Evolutionary conservation across 2,113 vertebrate species (phyloP).

Genomic region (Cariama cristata): DNA sequence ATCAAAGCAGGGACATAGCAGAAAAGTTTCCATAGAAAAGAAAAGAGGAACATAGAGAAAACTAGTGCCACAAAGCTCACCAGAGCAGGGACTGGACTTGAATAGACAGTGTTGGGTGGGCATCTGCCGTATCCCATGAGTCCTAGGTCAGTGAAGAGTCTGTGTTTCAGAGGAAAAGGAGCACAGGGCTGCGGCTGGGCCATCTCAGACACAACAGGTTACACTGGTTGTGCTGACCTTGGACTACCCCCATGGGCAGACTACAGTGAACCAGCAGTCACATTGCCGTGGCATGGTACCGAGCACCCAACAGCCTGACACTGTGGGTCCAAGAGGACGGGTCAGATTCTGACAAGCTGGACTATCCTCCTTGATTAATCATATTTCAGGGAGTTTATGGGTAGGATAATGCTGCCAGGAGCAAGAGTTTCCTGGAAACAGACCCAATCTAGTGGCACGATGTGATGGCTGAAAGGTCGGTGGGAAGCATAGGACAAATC

Average conservation of each 20-base stretch:
- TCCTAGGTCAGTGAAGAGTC: not conserved
- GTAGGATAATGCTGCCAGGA: not conserved
- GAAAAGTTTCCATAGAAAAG: not conserved
- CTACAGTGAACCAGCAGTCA: not conserved
- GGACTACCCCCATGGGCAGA: not conserved
- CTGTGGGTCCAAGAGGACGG: not conserved
- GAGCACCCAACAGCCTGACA: not conserved
- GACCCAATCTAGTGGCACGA: no score
- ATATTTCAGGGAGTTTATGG: not conserved
- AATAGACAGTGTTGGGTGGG: not conserved
- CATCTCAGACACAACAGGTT: not conserved
- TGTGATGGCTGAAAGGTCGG: not conserved
- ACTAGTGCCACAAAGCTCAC: not conserved
- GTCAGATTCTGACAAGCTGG: not conserved
- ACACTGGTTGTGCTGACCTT: not conserved
- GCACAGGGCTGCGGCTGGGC: not conserved
- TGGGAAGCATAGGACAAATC: not conserved
- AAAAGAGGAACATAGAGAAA: not conserved
- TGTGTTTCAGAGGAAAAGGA: not conserved
- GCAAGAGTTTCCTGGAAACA: not conserved
- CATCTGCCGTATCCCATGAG: not conserved
- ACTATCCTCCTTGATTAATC: not conserved
- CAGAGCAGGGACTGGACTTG: not conserved
- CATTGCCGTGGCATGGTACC: rapidly evolving
- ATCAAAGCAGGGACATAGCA: not conserved